These are phyloP conservation scores for Marmota flaviventris DNA, from an alignment of 2,113 vertebrate genomes.

Conservation along the genomic window DNA sequence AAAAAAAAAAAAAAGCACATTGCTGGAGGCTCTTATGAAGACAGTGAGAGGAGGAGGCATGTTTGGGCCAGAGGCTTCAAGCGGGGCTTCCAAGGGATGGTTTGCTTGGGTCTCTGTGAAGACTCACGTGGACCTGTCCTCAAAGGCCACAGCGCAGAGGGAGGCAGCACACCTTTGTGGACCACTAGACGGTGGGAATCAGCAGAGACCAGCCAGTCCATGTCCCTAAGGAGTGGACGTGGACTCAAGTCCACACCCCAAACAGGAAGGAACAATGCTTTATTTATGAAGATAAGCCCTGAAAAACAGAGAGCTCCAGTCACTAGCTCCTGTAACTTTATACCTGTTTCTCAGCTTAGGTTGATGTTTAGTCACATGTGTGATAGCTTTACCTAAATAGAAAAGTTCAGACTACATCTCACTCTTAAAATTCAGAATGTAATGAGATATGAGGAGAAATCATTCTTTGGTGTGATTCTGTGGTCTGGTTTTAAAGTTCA, in stretches of 20 bases:
- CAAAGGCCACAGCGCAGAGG: slow-evolving; percentile 22
- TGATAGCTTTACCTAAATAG: slow-evolving; percentile 65
- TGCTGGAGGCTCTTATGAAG: not conserved
- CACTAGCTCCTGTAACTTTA: slow-evolving; percentile 52
- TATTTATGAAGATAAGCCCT: slow-evolving; percentile 78
- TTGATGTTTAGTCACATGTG: slow-evolving; percentile 32
- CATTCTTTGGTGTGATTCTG: not conserved
- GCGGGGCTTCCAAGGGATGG: not conserved
- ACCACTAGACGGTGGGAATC: slow-evolving; percentile 29
- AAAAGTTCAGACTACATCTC: slow-evolving; percentile 55
- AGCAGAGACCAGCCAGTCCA: slow-evolving; percentile 54
- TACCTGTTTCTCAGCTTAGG: slow-evolving; percentile 44
- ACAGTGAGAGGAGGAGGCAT: not conserved
- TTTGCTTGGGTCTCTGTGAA: slow-evolving; percentile 42
- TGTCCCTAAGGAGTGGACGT: slow-evolving; percentile 54
- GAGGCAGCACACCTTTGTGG: slow-evolving; percentile 54
- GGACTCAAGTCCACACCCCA: slow-evolving; percentile 45
- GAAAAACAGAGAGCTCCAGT: slow-evolving; percentile 47
- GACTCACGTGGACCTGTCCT: not conserved
- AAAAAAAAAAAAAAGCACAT: no score
- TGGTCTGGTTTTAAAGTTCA: slow-evolving; percentile 67
- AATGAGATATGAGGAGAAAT: slow-evolving; percentile 56
- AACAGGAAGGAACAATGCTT: slow-evolving; percentile 30
- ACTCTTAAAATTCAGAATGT: slow-evolving; percentile 57
- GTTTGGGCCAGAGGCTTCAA: not conserved